Conservation (phyloP, 2,113 vertebrate genomes). For the Percopsis transmontana region DNA sequence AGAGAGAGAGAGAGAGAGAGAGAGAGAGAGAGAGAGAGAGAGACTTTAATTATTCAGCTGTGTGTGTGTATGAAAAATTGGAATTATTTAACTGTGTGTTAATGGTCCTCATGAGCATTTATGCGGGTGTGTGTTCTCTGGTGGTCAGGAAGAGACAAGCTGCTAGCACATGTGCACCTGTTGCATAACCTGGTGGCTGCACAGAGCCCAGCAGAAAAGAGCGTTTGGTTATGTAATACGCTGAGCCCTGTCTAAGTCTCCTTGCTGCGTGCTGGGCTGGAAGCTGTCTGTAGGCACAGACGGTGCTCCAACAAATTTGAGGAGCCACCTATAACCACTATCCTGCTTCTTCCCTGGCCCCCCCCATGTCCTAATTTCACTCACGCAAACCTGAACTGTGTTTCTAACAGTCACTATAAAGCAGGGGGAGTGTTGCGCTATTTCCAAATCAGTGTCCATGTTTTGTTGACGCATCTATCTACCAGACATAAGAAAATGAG, state of each 20-base stretch:
- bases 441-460: too few relatives aligned
- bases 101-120: conserved; percentile 29
- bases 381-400: too few relatives aligned
- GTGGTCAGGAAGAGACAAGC: conserved; percentile 60
- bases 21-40: too few relatives aligned
- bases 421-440: too few relatives aligned
- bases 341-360: conserved; percentile 16
- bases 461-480: too few relatives aligned
- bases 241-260: conserved; percentile 51
- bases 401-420: too few relatives aligned
- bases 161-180: conserved; percentile 78
- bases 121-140: conserved; percentile 14
- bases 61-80: too few relatives aligned
- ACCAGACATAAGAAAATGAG: too few relatives aligned
- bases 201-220: conserved; percentile 54
- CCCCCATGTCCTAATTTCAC: too few relatives aligned
- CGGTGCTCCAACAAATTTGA: conserved; percentile 27
- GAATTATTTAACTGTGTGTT: conserved; percentile 51
- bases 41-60: too few relatives aligned
- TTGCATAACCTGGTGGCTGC: conserved; percentile 74
- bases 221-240: conserved; percentile 72
- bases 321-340: conserved; percentile 9
- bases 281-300: conserved; percentile 29
- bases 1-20: too few relatives aligned
- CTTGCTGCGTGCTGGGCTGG: conserved; percentile 31